A percentile compares a stretch with the other conserved stretches of the same genome.
These are phyloP conservation scores for Ramphastos sulfuratus DNA, from an alignment of 2,113 vertebrate genomes.

Conservation along the genomic window DNA sequence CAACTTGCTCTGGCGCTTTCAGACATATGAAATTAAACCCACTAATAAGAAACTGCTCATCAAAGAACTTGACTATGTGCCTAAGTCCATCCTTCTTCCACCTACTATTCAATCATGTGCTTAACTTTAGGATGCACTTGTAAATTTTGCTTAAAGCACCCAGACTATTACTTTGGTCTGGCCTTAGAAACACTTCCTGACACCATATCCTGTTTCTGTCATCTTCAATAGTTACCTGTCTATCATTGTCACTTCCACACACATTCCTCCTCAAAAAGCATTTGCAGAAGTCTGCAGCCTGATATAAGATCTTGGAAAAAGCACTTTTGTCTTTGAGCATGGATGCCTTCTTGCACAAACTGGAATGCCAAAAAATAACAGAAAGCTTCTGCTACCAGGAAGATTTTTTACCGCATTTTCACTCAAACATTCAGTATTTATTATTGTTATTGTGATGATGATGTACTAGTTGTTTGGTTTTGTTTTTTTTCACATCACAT, in stretches of 20 bases:
- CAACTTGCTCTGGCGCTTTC: background rate
- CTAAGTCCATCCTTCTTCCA: background rate
- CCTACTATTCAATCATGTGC: background rate
- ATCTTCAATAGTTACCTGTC: constrained; percentile 6
- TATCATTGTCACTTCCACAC: background rate
- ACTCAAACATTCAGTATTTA: background rate
- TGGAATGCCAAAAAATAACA: background rate
- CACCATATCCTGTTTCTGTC: constrained; percentile 7
- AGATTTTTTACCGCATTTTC: background rate
- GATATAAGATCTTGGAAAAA: background rate
- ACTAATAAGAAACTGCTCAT: constrained; percentile 38
- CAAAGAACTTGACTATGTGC: constrained; percentile 31
- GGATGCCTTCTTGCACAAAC: background rate
- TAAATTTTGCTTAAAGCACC: background rate
- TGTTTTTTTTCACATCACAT: background rate
- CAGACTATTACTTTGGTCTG: background rate
- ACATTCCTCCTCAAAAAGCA: background rate
- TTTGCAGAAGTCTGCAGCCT: background rate
- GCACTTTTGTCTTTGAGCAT: background rate
- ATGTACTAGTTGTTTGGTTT: too few relatives aligned
- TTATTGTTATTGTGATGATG: background rate
- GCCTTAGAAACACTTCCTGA: constrained; percentile 13
- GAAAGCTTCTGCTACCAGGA: background rate
- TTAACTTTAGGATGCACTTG: background rate
- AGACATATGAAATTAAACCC: background rate